Base-by-base conservation (phyloP, 2,113 vertebrate genomes). In the Potamarius usumacintae region DNA sequence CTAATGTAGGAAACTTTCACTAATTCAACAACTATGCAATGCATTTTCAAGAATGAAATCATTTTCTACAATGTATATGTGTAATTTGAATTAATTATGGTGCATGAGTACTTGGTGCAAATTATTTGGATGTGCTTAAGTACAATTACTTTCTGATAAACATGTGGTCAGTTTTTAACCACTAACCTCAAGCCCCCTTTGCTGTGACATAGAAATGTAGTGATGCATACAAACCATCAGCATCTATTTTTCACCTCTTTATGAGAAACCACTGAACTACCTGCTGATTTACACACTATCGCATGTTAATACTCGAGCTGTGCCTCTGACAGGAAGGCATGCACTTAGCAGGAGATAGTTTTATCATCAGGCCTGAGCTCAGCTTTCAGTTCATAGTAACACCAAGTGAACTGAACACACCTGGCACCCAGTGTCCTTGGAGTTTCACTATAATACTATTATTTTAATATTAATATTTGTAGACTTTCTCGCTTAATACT, bases 231-330 rank as follows among this genome's bases (percentile, higher is more conserved):
- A 60, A 77, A 53, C 10, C 58, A 67, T 82, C 82, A 84, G 48
- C 63, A 34, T 82, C 18, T 74, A 81, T 42, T n/a, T 22, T 6
- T 14, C 52, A 81, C 65, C 55, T 82, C 60, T 58, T 27, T 57
- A 89, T 86, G 86, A 89, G 86, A 91, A 80, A 93, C 93, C 93
- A 92, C 81, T 78, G 18, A 22, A 57, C 89, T 88, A 92, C 78
- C 90, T 90, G 88, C n/a, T 18, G 81, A 81, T 87, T 63, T 81
- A 85, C 34, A 84, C 55, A 92, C 90, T 91, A 89, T 89, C 91
- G 62, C 87, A 88, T 57, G 71, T 58, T 65, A 14, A 62, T 27
- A 58, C 74, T 12, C 30, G 6, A 63, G 30, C 71, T 86, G 57
- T 22, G 25, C 27, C 58, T 84, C 57, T 78, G 57, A 89, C 83